A percentile compares a stretch with the other conserved stretches of the same genome.
phyloP scores from a whole-genome alignment of 1,140 invertebrate species.

The Glomeris maerens region DNA sequence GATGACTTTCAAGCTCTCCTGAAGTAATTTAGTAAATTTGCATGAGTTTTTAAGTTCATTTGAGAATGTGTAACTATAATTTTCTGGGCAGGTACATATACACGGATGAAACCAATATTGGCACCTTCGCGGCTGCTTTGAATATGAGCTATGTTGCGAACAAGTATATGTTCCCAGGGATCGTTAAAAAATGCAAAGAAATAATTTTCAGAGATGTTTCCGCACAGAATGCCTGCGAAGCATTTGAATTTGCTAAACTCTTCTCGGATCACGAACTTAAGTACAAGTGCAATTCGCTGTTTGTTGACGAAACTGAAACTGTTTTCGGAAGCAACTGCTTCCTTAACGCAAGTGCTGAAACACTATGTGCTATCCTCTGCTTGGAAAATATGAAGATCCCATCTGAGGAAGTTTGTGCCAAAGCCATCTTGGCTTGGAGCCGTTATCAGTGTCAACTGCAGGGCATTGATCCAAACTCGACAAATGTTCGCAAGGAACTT shows the following conservation, averaged over 20 bases:
- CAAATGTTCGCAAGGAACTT: conserved; percentile 22
- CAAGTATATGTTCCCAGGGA: conserved; percentile 67
- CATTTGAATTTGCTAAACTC: conserved; percentile 68
- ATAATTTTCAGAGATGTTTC: conserved; percentile 63
- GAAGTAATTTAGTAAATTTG: conserved; percentile 41
- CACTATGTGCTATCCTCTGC: conserved; percentile 49
- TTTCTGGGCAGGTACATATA: conserved; percentile 62
- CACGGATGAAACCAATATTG: conserved; percentile 58
- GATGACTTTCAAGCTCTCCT: conserved; percentile 64
- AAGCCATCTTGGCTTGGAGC: conserved; percentile 52
- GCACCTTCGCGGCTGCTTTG: too few relatives aligned
- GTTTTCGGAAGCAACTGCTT: conserved; percentile 56
- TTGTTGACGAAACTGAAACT: conserved; percentile 40
- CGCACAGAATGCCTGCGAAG: conserved; percentile 58
- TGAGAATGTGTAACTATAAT: conserved; percentile 6
- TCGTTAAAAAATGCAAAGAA: conserved; percentile 62
- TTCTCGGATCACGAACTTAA: conserved; percentile 64
- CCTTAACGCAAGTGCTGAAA: conserved; percentile 54
- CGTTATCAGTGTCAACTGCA: conserved; percentile 25
- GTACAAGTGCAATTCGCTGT: conserved; percentile 58
- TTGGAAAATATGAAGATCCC: conserved; percentile 48
- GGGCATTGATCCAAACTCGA: conserved; percentile 17
- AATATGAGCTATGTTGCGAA: conserved; percentile 73
- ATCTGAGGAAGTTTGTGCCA: conserved; percentile 58
- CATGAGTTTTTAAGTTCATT: too few relatives aligned